phyloP scores from a whole-genome alignment of 1,140 invertebrate species.

The Dendroctonus valens region DNA sequence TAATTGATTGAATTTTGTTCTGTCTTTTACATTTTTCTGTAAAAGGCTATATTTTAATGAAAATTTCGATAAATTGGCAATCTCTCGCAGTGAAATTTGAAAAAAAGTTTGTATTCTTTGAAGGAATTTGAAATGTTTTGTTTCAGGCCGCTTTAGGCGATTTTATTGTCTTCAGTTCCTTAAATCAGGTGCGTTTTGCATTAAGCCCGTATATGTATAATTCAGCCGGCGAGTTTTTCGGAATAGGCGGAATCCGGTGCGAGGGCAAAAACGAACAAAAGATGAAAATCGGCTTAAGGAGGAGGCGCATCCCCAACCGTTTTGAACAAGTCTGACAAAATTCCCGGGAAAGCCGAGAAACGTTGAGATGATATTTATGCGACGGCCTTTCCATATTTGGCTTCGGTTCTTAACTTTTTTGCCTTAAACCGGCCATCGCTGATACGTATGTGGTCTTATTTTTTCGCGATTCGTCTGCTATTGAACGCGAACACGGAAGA shows the following conservation, averaged over 20 bases:
- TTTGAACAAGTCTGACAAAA: not conserved
- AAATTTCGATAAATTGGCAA: no score
- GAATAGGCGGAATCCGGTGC: not conserved
- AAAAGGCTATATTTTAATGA: no score
- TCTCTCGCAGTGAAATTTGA: no score
- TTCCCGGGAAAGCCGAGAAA: not conserved
- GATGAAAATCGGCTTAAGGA: not conserved
- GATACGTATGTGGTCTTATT: constrained; percentile 6
- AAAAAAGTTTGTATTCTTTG: no score
- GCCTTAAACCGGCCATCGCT: constrained; percentile 1
- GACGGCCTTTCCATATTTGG: constrained; percentile 3
- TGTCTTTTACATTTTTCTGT: no score
- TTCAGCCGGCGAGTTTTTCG: not conserved
- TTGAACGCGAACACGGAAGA: not conserved
- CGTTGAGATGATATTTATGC: not conserved
- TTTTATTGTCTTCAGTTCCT: no score
- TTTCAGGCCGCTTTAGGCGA: no score
- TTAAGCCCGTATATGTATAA: no score
- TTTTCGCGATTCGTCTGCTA: not conserved
- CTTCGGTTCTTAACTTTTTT: not conserved
- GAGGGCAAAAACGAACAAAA: not conserved
- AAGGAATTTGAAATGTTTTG: no score
- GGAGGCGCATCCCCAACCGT: not conserved
- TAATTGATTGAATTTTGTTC: no score
- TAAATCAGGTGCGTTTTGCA: no score